Conservation (phyloP, 2,113 vertebrate species). For the Telmatochromis sp. region DNA sequence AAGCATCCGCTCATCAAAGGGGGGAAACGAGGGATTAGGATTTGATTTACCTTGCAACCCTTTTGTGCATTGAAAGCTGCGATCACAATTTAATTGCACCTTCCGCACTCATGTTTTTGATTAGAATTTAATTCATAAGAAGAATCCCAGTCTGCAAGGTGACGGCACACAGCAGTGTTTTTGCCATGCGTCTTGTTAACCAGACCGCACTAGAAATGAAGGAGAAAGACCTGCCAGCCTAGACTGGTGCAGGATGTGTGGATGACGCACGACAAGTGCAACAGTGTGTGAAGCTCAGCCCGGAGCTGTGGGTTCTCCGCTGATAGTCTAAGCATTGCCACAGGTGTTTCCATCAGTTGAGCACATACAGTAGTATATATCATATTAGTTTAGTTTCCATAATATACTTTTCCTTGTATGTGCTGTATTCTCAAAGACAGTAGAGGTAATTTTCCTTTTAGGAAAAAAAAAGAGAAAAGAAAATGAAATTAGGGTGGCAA, state of each 20-base stretch:
- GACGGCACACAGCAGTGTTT: not conserved
- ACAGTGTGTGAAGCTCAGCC: conserved; percentile 30
- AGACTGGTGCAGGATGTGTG: conserved; percentile 15
- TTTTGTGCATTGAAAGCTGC: not conserved
- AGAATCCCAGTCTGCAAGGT: not conserved
- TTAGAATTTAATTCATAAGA: not conserved
- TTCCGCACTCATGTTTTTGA: not conserved
- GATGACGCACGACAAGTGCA: conserved; percentile 36
- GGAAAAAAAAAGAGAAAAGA: not conserved
- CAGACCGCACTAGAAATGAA: conserved; percentile 17
- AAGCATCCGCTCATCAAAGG: not conserved
- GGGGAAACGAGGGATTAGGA: not conserved
- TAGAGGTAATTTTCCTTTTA: not conserved
- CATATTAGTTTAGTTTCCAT: not conserved
- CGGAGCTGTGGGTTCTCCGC: not conserved
- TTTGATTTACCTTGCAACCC: not conserved
- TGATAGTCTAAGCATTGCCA: not conserved
- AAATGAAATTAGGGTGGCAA: not conserved
- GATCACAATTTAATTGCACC: not conserved
- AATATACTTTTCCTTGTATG: not conserved
- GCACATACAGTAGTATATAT: not conserved
- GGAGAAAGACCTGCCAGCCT: not conserved
- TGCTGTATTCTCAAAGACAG: not conserved
- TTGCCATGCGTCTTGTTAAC: conserved; percentile 29
- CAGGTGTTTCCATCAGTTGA: not conserved